Evolutionary conservation across 2,113 vertebrate species (phyloP).

Genomic region (Trematocara marginatum): DNA sequence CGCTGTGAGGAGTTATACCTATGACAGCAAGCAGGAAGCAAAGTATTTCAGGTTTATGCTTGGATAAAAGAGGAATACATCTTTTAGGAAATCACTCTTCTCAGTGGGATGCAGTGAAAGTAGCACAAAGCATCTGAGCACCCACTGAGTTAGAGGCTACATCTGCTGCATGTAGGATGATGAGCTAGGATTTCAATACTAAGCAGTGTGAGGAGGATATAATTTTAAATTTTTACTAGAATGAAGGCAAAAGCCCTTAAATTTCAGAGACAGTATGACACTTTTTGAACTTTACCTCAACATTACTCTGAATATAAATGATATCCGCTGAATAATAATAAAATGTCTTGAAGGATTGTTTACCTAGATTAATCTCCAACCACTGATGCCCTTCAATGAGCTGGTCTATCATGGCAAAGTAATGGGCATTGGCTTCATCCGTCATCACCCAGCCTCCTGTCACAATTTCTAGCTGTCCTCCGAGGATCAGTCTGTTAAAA

Average conservation of each 20-base stretch:
- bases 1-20: conserved; percentile 84
- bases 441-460: conserved; percentile 99
- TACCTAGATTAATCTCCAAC: conserved; percentile 93
- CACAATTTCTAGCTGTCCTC: conserved; percentile 92
- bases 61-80: background rate
- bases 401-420: conserved; percentile 96
- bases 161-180: background rate
- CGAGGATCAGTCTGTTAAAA: conserved; percentile 68
- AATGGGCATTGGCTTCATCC: conserved; percentile 92
- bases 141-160: conserved; percentile 61
- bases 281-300: background rate
- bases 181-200: background rate
- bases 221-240: background rate
- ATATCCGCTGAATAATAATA: background rate
- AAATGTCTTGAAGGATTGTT: background rate
- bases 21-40: background rate
- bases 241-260: background rate
- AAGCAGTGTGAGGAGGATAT: background rate
- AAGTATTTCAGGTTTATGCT: background rate
- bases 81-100: conserved; percentile 41
- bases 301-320: background rate
- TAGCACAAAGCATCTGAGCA: conserved; percentile 80
- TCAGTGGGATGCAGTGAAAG: conserved; percentile 82
- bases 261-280: background rate
- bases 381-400: conserved; percentile 98